Evolutionary conservation across 2,888 invertebrate species (phyloP).

Genomic region (Patella depressa): DNA sequence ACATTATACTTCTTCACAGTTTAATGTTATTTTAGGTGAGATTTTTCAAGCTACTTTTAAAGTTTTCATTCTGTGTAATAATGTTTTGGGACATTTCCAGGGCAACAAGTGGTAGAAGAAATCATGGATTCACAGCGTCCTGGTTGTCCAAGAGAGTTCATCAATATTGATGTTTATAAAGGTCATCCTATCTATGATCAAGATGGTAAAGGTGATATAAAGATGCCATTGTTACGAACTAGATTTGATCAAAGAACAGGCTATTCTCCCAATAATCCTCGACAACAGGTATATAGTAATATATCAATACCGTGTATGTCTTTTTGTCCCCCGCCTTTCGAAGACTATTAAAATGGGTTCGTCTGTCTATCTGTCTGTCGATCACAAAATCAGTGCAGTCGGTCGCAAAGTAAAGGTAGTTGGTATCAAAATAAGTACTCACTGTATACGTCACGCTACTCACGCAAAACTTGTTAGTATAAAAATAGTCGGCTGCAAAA

Average conservation of each 20-base stretch:
- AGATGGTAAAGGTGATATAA: slow-evolving; percentile 46
- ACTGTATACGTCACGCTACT: no score
- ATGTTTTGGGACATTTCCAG: slow-evolving; percentile 58
- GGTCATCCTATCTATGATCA: slow-evolving; percentile 71
- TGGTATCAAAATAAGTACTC: no score
- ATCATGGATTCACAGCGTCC: slow-evolving; percentile 77
- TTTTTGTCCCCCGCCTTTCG: not conserved
- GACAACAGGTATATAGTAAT: slow-evolving; percentile 74
- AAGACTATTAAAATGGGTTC: no score
- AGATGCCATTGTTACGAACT: slow-evolving; percentile 75
- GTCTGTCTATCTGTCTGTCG: no score
- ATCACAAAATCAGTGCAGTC: no score
- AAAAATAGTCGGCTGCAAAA: no score
- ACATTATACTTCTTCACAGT: no score
- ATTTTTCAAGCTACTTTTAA: no score
- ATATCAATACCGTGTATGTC: no score
- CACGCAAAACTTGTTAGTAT: no score
- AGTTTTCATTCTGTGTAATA: not conserved
- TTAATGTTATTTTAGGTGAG: no score
- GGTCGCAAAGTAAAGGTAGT: no score
- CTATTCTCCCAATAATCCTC: slow-evolving; percentile 76
- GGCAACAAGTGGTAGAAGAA: slow-evolving; percentile 78
- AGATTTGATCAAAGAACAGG: slow-evolving; percentile 76
- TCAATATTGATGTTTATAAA: slow-evolving; percentile 75
- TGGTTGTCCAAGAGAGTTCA: slow-evolving; percentile 78